Evolutionary conservation across 1,140 invertebrate species (phyloP).

Genomic region (Cotesia typhae): DNA sequence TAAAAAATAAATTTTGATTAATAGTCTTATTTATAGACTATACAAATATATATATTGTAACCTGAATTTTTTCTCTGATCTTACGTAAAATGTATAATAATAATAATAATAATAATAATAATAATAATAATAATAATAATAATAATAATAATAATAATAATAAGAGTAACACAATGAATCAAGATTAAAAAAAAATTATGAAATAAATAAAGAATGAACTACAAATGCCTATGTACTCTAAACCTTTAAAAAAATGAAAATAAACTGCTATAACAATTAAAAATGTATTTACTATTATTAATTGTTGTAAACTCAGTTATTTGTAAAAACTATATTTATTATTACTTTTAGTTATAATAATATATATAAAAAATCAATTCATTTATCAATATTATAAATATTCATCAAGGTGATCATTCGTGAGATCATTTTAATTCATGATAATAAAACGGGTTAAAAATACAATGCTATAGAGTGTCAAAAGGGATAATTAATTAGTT

Average conservation of each 20-base stretch:
- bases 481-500: constrained; percentile 38
- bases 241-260: constrained; percentile 2
- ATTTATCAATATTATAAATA: constrained; percentile 9
- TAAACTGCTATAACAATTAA: constrained; percentile 23
- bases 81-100: constrained; percentile 24
- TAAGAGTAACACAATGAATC: not conserved
- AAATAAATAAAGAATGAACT: not conserved
- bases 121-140: constrained; percentile 13
- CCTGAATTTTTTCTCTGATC: constrained; percentile 3
- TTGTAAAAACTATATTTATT: not conserved
- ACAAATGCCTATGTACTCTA: constrained; percentile 24
- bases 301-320: not conserved
- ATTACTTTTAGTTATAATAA: not conserved
- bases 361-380: constrained; percentile 33
- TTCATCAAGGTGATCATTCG: not conserved
- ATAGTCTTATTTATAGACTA: constrained; percentile 22
- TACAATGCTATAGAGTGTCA: not conserved
- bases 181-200: no score
- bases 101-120: constrained; percentile 18
- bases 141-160: not conserved
- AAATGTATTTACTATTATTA: not conserved
- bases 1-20: constrained; percentile 17
- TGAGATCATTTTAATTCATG: constrained; percentile 11
- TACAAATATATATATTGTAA: constrained; percentile 16
- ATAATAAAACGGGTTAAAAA: no score